These are phyloP conservation scores for Aeoliscus strigatus DNA, from an alignment of 2,797 vertebrate species.

Conservation along the genomic window DNA sequence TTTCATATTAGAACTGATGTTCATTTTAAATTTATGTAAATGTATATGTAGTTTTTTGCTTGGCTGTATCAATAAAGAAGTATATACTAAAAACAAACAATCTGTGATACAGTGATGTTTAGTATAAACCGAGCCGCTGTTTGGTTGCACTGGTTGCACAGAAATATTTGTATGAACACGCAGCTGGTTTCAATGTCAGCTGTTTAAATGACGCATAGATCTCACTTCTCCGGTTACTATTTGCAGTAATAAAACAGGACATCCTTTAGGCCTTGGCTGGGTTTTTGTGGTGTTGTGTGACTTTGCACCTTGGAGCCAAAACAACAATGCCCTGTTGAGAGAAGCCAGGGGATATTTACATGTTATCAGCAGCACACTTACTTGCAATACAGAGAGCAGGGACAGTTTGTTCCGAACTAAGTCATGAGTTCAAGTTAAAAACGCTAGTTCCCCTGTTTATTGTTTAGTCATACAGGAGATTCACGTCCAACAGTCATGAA, in stretches of 20 bases:
- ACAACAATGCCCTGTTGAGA: slow-evolving; percentile 2
- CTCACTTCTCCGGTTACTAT: too few species aligned
- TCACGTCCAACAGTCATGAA: too few species aligned
- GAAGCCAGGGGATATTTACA: slow-evolving; percentile 7
- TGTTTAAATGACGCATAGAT: too few species aligned
- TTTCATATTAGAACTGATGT: neutral
- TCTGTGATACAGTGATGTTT: too few species aligned
- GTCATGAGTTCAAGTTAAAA: too few species aligned
- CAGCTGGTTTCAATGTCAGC: too few species aligned
- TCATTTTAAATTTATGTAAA: slow-evolving; percentile 11
- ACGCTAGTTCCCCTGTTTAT: too few species aligned
- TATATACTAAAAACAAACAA: too few species aligned
- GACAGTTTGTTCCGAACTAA: neutral
- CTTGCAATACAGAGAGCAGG: slow-evolving; percentile 4
- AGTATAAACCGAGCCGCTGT: too few species aligned
- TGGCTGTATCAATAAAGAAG: neutral
- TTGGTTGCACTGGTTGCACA: too few species aligned
- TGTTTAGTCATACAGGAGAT: too few species aligned
- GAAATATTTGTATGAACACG: too few species aligned
- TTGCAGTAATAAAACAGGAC: slow-evolving; percentile 1
- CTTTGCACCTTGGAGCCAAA: slow-evolving; percentile 11
- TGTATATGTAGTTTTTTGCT: neutral
- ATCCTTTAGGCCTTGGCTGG: neutral
- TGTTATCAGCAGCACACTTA: slow-evolving; percentile 6
- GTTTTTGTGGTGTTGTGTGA: slow-evolving; percentile 3